Evolutionary conservation across 1,140 invertebrate genomes (phyloP).

Genomic region (Drosophila bifasciata): DNA sequence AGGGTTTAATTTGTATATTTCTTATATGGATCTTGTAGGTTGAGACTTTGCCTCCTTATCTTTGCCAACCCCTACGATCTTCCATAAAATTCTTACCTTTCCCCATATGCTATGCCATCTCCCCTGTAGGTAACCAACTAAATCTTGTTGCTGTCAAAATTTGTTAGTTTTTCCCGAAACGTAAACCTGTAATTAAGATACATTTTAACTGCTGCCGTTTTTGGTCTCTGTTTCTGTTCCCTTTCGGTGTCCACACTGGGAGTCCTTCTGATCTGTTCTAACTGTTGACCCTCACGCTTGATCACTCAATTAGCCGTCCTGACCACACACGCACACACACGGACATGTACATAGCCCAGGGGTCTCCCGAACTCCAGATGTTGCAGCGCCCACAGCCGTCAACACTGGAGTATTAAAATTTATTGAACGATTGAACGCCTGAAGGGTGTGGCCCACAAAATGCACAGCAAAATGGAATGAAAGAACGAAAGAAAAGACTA

Average conservation of each 20-base stretch:
- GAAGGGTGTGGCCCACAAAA: conserved; percentile 42
- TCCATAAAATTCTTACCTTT: neutral
- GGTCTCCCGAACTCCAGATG: conserved; percentile 37
- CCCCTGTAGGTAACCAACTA: conserved; percentile 24
- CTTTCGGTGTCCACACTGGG: conserved; percentile 2
- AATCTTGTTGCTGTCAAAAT: conserved; percentile 53
- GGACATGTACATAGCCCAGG: conserved; percentile 1
- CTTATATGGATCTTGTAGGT: too few relatives aligned
- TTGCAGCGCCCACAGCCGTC: conserved; percentile 46
- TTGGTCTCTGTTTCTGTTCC: conserved; percentile 14
- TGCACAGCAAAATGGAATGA: conserved; percentile 21
- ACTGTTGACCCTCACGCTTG: conserved; percentile 60
- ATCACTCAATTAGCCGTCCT: conserved; percentile 56
- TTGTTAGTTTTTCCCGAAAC: conserved; percentile 48
- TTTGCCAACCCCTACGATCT: neutral
- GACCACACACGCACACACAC: conserved; percentile 48
- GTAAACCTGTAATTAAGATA: conserved; percentile 35
- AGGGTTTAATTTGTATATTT: too few relatives aligned
- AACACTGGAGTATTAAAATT: conserved; percentile 40
- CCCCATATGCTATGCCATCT: conserved; percentile 6
- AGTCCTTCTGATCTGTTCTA: conserved; percentile 15
- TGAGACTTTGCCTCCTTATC: neutral
- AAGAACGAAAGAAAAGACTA: conserved; percentile 28
- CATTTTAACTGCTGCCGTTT: conserved; percentile 28
- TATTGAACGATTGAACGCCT: conserved; percentile 7